Evolutionary conservation across 1,140 invertebrate species (phyloP).

Genomic region (Cotesia chilonis): DNA sequence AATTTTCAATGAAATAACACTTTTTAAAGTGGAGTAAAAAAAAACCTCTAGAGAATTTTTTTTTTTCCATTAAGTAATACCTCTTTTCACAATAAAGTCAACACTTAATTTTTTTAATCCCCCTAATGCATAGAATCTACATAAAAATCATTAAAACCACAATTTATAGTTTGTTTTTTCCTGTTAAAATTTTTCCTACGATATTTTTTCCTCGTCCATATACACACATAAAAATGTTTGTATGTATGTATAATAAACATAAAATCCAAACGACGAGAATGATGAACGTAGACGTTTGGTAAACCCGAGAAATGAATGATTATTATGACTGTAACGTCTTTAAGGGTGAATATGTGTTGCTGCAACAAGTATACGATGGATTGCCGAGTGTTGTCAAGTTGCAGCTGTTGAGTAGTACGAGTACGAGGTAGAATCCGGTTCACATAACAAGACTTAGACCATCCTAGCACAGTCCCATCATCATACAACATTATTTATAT

Average conservation of each 20-base stretch:
- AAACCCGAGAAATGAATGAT: constrained; percentile 15
- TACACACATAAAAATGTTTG: neutral
- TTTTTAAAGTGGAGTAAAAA: too few relatives aligned
- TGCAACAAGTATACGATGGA: constrained; percentile 12
- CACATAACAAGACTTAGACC: constrained; percentile 46
- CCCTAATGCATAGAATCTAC: too few relatives aligned
- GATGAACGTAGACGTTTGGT: constrained; percentile 9
- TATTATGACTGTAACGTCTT: constrained; percentile 1
- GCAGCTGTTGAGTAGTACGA: constrained; percentile 33
- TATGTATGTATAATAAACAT: neutral
- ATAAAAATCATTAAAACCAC: too few relatives aligned
- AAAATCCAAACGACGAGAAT: neutral
- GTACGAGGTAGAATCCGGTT: constrained; percentile 51
- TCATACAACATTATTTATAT: neutral
- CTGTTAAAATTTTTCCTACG: too few relatives aligned
- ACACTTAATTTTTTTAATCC: too few relatives aligned
- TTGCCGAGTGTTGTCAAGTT: constrained; percentile 11
- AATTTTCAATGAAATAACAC: too few relatives aligned
- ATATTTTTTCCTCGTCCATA: too few relatives aligned
- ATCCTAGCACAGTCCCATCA: constrained; percentile 12
- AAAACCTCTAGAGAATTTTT: too few relatives aligned
- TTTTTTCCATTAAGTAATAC: too few relatives aligned
- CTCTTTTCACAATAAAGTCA: too few relatives aligned
- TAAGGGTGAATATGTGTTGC: neutral
- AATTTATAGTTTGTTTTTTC: too few relatives aligned